Conservation (phyloP, 2,797 vertebrate genomes). For the Gallinago stenura region DNA sequence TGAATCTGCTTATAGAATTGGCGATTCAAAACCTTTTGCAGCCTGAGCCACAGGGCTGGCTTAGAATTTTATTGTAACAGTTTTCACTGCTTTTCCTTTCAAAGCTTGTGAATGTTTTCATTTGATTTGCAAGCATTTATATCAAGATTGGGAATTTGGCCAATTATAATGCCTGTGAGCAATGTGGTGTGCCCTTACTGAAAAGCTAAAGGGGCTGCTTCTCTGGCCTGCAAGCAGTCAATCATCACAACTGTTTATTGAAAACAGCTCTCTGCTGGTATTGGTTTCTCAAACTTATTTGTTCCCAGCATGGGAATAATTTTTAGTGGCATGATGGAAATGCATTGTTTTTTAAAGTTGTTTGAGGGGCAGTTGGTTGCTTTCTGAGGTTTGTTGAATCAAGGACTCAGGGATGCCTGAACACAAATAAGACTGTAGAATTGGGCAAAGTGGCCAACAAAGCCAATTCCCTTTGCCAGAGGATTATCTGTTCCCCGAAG, state of each 20-base stretch:
- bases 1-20: not conserved
- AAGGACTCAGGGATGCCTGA: not conserved
- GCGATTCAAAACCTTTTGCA: not conserved
- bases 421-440: not conserved
- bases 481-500: slow-evolving; percentile 56
- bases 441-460: not conserved
- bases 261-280: not conserved
- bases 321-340: not conserved
- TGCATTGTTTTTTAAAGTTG: not conserved
- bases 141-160: not conserved
- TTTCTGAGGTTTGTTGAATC: slow-evolving; percentile 17
- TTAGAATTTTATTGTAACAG: not conserved
- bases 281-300: not conserved
- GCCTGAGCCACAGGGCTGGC: not conserved
- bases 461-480: slow-evolving; percentile 9
- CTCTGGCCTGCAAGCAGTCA: not conserved
- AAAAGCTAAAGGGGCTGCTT: not conserved
- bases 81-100: not conserved
- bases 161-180: not conserved
- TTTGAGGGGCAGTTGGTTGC: not conserved
- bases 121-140: not conserved
- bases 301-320: not conserved
- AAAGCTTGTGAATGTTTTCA: not conserved
- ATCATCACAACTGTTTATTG: not conserved
- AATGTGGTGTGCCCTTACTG: not conserved